phyloP scores from a whole-genome alignment of 2,113 vertebrate species.

The Vimba vimba region DNA sequence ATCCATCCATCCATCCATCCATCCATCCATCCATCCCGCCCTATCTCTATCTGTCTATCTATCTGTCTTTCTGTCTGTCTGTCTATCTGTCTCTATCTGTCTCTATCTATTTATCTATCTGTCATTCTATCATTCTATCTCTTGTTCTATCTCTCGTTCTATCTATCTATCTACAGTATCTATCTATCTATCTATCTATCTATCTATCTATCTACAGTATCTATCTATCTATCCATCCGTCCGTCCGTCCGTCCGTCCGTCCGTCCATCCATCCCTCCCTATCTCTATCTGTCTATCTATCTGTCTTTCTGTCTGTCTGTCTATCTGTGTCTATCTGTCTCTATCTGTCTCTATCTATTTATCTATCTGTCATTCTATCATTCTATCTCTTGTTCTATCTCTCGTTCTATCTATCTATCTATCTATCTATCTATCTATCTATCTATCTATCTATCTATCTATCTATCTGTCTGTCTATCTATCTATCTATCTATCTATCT shows the following conservation, averaged over 20 bases:
- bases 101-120: background rate
- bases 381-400: too few relatives aligned
- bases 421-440: too few relatives aligned
- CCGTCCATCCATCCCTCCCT: too few relatives aligned
- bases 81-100: background rate
- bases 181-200: background rate
- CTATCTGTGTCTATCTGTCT: background rate
- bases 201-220: background rate
- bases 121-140: background rate
- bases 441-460: too few relatives aligned
- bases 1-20: rapidly evolving
- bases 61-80: background rate
- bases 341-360: background rate
- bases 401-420: too few relatives aligned
- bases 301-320: background rate
- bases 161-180: background rate
- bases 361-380: too few relatives aligned
- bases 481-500: background rate
- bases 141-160: too few relatives aligned
- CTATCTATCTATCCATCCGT: too few relatives aligned
- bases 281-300: background rate
- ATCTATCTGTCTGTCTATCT: background rate
- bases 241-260: too few relatives aligned
- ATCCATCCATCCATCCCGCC: background rate
- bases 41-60: background rate